Evolutionary conservation across 2,113 vertebrate species (phyloP), one percentile per base, ranked within the genome.

Genomic region (Macquaria ambigua): DNA sequence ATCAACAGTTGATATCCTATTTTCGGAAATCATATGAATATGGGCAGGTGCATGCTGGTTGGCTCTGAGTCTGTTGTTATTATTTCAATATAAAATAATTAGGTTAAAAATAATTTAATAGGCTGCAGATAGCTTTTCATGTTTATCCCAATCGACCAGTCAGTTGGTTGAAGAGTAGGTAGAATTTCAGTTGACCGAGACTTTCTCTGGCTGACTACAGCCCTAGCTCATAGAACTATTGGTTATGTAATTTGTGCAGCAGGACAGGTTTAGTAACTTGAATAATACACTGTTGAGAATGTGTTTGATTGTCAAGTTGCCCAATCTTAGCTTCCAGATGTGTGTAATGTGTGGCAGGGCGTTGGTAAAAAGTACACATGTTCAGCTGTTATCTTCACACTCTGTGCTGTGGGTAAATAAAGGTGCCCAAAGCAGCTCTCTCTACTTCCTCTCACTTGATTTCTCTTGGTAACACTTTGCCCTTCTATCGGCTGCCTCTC

Each of bases 401-500:
- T 3, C 8, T 10, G 12, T 58, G 18, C 56, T 28, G 43, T 21
- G 43, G 56, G 66, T 66, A 58, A 68, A 61, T 68, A 43, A 67
- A 73, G 41, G 67, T 28, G 41, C 74, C 34, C 12, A 1, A 14
- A 61, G 18, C 46, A 64, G 37, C n/a, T 59, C 18, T 16, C 55
- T 62, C 20, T 28, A 5, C 39, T 39, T 10, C 43, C 2, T 5
- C 62, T 68, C n/a, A 18, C 28, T 68, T 31, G 4, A 20, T 61
- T 69, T 48, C 34, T 77, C 68, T 48, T 3, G 2, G 41, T 62
- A 21, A 63, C 67, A 59, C 66, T 46, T 39, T 66, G 46, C 43
- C 75, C 55, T 73, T 68, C 41, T 81, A 74, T 92, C 84, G 50
- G 59, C 63, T 16, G 20, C 64, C 68, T 81, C 76, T 74, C 78